Evolutionary conservation across 1,140 invertebrate genomes (phyloP), one percentile per base, ranked within the genome.

Genomic region (Bemisia tabaci): DNA sequence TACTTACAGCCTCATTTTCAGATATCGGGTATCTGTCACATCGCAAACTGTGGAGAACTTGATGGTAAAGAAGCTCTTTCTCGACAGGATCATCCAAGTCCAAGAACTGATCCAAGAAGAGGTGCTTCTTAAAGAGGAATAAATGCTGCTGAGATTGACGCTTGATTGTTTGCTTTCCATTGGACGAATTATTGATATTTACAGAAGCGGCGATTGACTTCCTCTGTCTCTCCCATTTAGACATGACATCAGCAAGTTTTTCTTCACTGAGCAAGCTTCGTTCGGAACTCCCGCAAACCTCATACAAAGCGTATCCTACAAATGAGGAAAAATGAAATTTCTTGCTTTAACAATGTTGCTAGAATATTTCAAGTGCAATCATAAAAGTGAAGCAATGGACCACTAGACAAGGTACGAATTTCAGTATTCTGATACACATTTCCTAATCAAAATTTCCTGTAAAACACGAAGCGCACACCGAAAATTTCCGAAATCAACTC

Each of bases 21-120:
- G 72, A 70, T 2, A 74, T 70, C 1, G 73, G 73, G 64, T 72
- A 92, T 22, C 91, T 82, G 79, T 97, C 92, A 66, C 90, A 90
- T 68, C 93, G 82, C 22, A 97, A 83, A 73, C 90, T 88, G 74
- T 95, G 91, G 60, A 97, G 79, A 27, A 95, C 88, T 80, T 98
- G 95, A 79, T 97, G 92, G 78, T 96, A 96, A n/a, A 98, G 76
- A 24, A 98, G 79, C 78, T 97, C 94, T 77, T 96, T 95, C 78
- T 97, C 95, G 1, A 97, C 92, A 0, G 88, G 87, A 79, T 94
- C 91, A 65, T 85, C 86, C 69, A 87, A 79, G 77, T 91, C 91
- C 76, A 93, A 87, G 74, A 84, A 95, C 68, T 85, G 86, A 79
- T 87, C 91, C 71, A 90, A 83, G 79, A 97, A 95, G 62, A 98